Base-by-base conservation (phyloP, 2,113 vertebrate genomes). In the Clarias macrocephalus region DNA sequence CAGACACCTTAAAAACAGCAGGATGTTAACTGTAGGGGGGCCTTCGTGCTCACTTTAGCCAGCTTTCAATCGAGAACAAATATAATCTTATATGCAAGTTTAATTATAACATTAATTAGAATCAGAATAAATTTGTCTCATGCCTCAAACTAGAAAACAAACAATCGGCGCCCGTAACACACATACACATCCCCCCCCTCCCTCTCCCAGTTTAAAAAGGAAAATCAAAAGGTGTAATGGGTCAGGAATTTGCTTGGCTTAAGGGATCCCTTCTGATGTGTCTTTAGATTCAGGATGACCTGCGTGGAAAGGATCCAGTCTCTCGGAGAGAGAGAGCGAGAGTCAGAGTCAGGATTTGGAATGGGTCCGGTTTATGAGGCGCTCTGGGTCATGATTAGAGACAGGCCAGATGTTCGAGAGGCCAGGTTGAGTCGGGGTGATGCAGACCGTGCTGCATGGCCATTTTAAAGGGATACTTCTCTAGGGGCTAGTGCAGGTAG, bases 141-240 rank as follows among this genome's bases (percentile, higher is more conserved):
- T 97, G 96, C 96, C 91, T 92, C 96, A 96, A 98, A 97, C 96
- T 96, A 96, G 96, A 95, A 96, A 97, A 96, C 96, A 95, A 83
- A 96, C 96, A 93, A 93, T 89, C 96, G 93, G 93, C 95, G 96
- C 96, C 96, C 95, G 96, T 90, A 88, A 76, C 88, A 73, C 96
- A 92, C 95, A 92, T 94, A 92, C 94, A 95, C 75, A 37, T 54
- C 7, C 75, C 30, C 72, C 59, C 7, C 75, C 30, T 76, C 86
- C 86, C 95, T 92, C 95, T 93, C 93, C 95, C 94, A 90, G 92
- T 90, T 85, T 80, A 86, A 88, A 90, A 82, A 84, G 66, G 84
- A 91, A 92, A 89, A 75, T 48, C 80, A 89, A 87, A 87, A 30
- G 30, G 65, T 52, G 66, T 84, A 86, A 89, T 88, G 88, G 83